A percentile compares a stretch with the other conserved stretches of the same genome.
Evolutionary conservation across 2,888 invertebrate species (phyloP).

Genomic region (Rhogogaster chlorosoma): DNA sequence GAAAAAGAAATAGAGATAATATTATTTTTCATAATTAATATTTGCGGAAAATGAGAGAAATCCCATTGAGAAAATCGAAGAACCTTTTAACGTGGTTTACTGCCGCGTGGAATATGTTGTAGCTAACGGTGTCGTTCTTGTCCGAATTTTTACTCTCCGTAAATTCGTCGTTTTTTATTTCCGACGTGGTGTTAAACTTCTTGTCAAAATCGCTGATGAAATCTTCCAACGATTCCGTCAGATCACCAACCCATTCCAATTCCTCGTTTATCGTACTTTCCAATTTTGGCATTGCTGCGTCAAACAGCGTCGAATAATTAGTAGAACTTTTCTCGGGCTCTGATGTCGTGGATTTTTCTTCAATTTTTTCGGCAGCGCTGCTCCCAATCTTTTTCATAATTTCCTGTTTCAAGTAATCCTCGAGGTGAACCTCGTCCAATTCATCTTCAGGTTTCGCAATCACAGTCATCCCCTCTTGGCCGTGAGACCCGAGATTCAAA

Average conservation of each 20-base stretch:
- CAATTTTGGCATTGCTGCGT: conserved; percentile 64
- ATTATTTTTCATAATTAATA: conserved; percentile 48
- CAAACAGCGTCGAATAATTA: conserved; percentile 58
- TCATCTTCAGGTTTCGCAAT: neutral
- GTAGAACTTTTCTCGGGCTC: neutral
- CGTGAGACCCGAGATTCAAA: conserved; percentile 14
- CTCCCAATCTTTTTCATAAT: conserved; percentile 48
- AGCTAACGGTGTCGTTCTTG: conserved; percentile 30
- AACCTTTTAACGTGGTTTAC: conserved; percentile 65
- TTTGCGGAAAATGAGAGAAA: conserved; percentile 59
- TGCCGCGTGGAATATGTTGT: conserved; percentile 59
- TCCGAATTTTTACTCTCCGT: neutral
- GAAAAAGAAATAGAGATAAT: neutral
- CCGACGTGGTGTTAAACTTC: conserved; percentile 57
- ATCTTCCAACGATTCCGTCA: conserved; percentile 65
- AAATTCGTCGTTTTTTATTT: neutral
- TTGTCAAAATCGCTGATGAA: conserved; percentile 64
- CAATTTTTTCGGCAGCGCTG: neutral
- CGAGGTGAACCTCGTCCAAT: neutral
- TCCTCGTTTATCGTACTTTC: conserved; percentile 62
- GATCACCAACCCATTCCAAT: conserved; percentile 62
- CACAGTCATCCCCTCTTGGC: neutral
- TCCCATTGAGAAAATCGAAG: conserved; percentile 63
- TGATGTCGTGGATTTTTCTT: conserved; percentile 1
- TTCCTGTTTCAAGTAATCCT: conserved; percentile 24